Evolutionary conservation across 2,113 vertebrate species (phyloP).

Genomic region (Formicarius rufipectus): DNA sequence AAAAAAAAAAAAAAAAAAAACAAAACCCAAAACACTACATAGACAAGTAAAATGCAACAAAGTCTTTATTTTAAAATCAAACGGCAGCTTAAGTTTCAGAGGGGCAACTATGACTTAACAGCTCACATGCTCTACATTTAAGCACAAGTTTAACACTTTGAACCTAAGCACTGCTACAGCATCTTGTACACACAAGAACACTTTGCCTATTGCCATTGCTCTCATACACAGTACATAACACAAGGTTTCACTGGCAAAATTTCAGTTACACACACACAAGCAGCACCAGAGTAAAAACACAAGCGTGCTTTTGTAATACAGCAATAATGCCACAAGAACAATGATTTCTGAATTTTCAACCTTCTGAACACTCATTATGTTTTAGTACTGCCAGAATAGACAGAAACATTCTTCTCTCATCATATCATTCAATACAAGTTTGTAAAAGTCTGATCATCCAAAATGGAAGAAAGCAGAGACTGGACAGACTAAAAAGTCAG

Average conservation of each 20-base stretch:
- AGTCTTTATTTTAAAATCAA: conserved; percentile 34
- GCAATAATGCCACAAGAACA: conserved; percentile 3
- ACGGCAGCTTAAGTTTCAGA: neutral
- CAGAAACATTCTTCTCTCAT: conserved; percentile 33
- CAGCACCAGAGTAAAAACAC: conserved; percentile 1
- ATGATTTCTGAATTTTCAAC: conserved; percentile 28
- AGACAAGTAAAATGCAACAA: neutral
- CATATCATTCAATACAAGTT: conserved; percentile 7
- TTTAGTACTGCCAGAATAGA: conserved; percentile 22
- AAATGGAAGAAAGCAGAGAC: neutral
- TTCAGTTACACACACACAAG: neutral
- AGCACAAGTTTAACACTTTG: neutral
- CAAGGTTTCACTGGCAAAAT: neutral
- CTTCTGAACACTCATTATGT: neutral
- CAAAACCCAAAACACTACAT: too few relatives aligned
- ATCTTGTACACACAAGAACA: neutral
- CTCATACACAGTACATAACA: neutral
- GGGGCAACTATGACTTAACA: neutral
- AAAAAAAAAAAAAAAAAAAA: too few relatives aligned
- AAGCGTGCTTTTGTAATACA: neutral
- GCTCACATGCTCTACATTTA: neutral
- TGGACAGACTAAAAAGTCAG: neutral
- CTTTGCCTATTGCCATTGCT: neutral
- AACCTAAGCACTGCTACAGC: neutral
- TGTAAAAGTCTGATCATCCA: neutral